Conservation (phyloP, 1,140 invertebrate species). For the Drosophila virilis region DNA sequence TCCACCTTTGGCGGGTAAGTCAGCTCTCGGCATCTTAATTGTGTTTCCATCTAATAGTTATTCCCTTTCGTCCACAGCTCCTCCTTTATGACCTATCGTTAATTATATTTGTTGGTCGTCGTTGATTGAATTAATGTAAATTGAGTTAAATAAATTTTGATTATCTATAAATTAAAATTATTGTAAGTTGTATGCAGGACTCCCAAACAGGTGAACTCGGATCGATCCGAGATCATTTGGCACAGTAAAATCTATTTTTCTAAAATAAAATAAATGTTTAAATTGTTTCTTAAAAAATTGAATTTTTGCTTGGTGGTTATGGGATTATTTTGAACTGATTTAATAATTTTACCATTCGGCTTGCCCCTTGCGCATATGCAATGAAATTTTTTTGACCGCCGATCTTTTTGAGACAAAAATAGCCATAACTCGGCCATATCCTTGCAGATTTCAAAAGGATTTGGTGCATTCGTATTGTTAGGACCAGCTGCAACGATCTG, state of each 20-base stretch:
- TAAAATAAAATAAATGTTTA: too few relatives aligned
- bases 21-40: background rate
- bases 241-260: too few relatives aligned
- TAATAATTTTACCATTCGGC: too few relatives aligned
- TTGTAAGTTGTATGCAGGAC: too few relatives aligned
- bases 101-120: slow-evolving; percentile 14
- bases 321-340: too few relatives aligned
- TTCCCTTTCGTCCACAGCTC: slow-evolving; percentile 24
- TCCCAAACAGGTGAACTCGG: background rate
- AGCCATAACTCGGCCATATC: background rate
- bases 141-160: slow-evolving; percentile 24
- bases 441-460: background rate
- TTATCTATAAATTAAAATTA: background rate
- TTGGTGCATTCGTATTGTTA: background rate
- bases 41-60: background rate
- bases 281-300: too few relatives aligned
- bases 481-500: background rate
- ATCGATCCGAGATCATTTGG: too few relatives aligned
- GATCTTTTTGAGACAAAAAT: background rate
- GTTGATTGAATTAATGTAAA: slow-evolving; percentile 17
- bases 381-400: too few relatives aligned
- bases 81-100: slow-evolving; percentile 48
- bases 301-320: too few relatives aligned
- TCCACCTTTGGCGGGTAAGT: slow-evolving; percentile 85
- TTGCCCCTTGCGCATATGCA: too few relatives aligned